phyloP scores from a whole-genome alignment of 1,140 invertebrate species.

The Elymnias hypermnestra region DNA sequence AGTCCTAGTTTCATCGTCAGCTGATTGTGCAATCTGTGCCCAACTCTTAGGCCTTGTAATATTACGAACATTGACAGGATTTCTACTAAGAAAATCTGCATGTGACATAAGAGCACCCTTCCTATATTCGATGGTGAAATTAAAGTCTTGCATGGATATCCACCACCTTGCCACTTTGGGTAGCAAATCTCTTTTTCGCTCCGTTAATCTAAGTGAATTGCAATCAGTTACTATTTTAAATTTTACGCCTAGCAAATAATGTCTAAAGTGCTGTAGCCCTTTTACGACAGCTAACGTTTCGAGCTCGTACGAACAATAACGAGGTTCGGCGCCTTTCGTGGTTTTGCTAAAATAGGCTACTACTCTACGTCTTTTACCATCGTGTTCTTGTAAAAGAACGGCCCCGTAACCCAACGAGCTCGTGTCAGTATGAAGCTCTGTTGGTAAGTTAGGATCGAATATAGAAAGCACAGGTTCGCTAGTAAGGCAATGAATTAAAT shows the following conservation, averaged over 20 bases:
- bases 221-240: constrained; percentile 22
- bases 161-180: constrained; percentile 16
- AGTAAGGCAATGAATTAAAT: neutral
- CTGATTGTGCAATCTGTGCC: too few relatives aligned
- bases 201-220: constrained; percentile 20
- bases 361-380: neutral
- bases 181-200: constrained; percentile 15
- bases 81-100: constrained; percentile 24
- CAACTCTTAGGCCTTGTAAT: too few relatives aligned
- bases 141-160: constrained; percentile 16
- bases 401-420: constrained; percentile 5
- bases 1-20: too few relatives aligned
- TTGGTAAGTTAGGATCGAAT: neutral
- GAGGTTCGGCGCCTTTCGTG: constrained; percentile 1
- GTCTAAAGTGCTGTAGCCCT: constrained; percentile 21
- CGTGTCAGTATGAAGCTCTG: constrained; percentile 12
- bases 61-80: neutral
- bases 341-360: constrained; percentile 8
- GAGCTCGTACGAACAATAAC: constrained; percentile 40
- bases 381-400: constrained; percentile 3
- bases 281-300: constrained; percentile 28
- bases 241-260: constrained; percentile 28
- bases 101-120: constrained; percentile 9
- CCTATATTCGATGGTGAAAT: constrained; percentile 13
- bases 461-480: neutral